Percentiles rank a stretch among this genome's conserved stretches.
These are phyloP conservation scores for Campylomormyrus numenius DNA, from an alignment of 2,113 vertebrate genomes.

Conservation along the genomic window DNA sequence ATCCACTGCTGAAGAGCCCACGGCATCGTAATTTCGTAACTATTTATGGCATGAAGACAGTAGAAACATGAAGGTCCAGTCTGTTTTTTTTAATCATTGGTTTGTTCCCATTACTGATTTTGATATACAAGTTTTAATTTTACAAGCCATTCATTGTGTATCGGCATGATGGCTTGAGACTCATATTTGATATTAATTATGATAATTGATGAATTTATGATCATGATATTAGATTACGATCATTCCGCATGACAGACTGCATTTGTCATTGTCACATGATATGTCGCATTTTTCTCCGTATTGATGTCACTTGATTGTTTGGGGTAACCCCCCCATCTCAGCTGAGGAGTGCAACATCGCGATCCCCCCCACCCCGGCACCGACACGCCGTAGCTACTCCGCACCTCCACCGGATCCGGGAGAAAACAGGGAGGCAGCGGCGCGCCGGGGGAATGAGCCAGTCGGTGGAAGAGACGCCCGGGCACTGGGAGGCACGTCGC, in stretches of 20 bases:
- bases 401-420: not conserved
- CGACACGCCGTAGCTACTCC: not conserved
- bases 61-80: not conserved
- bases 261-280: not conserved
- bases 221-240: not conserved
- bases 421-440: not conserved
- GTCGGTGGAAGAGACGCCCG: slow-evolving; percentile 46
- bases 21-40: not conserved
- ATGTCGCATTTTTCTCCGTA: not conserved
- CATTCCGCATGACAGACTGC: not conserved
- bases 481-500: slow-evolving; percentile 48
- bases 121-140: not conserved
- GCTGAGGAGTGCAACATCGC: not conserved
- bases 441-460: slow-evolving; percentile 35
- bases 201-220: too few species aligned
- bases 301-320: not conserved
- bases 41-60: not conserved
- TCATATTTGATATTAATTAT: not conserved
- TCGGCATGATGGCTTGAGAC: not conserved
- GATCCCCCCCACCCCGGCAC: not conserved
- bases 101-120: not conserved
- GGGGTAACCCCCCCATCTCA: not conserved
- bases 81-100: not conserved
- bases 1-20: not conserved
- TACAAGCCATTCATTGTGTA: not conserved